Conservation (phyloP, 2,797 vertebrate species). For the Oreortyx pictus region DNA sequence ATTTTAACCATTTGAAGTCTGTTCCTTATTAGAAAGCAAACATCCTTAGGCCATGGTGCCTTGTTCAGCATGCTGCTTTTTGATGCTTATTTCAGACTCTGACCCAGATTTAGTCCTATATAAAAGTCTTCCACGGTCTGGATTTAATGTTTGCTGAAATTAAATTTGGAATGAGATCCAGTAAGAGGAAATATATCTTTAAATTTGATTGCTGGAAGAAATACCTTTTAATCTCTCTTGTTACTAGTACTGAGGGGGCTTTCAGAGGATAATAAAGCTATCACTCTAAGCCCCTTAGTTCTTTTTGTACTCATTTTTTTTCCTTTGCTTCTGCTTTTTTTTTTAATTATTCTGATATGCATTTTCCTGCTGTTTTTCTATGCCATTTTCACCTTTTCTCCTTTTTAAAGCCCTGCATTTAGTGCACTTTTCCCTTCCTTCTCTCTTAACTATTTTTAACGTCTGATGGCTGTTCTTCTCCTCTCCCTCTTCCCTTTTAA, state of each 20-base stretch:
- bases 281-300: constrained; percentile 20
- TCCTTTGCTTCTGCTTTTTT: background rate
- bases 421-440: fast-evolving
- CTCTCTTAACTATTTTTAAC: background rate
- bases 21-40: constrained; percentile 2
- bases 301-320: background rate
- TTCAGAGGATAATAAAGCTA: constrained; percentile 37
- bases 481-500: background rate
- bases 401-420: background rate
- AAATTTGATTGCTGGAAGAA: background rate
- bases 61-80: background rate
- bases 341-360: background rate
- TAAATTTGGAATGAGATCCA: constrained; percentile 13
- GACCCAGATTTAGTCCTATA: background rate
- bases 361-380: background rate
- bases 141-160: constrained; percentile 44
- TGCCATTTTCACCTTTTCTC: background rate
- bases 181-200: constrained; percentile 16
- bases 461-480: fast-evolving
- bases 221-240: constrained; percentile 32
- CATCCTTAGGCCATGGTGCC: background rate
- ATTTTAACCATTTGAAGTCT: background rate
- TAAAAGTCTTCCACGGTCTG: constrained; percentile 1
- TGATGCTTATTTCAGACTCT: background rate
- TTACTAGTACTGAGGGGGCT: constrained; percentile 46